Evolutionary conservation across 2,797 vertebrate species (phyloP), one percentile per base, ranked within the genome.

Genomic region (Alouatta caraya): DNA sequence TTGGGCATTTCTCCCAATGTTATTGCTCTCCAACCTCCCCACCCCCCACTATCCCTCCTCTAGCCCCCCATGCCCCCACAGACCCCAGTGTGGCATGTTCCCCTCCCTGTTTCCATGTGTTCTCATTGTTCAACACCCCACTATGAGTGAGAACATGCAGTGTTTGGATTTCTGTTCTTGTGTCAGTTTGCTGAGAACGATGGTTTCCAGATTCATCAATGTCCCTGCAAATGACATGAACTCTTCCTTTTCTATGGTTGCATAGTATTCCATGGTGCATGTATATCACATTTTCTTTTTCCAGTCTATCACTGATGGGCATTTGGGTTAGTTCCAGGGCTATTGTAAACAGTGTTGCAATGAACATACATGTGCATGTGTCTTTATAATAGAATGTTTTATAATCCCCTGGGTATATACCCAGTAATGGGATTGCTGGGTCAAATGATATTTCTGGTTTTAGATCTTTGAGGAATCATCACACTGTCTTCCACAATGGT

Each of bases 351-450:
- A 30, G 59, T 61, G 59, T 28, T 61, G 30, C 30, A 64, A 8
- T 64, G 7, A 64, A 19, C 61, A n/a, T 4, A 67, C 0, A 0
- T 19, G 3, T 67, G 15, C 33, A n/a, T 67, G 15, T 67, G 33
- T 67, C 33, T 67, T 67, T n/a, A n/a, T n/a, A 67, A 67, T 33
- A 67, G 33, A 67, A n/a, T 67, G 17, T n/a, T 67, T 67, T n/a
- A 8, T 67, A 2, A n/a, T 67, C 15, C 61, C n/a, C 33, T 67
- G 61, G 61, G 61, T 64, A n/a, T 17, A 64, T 17, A 64, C 61
- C 30, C 61, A n/a, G 61, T 67, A 67, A 67, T n/a, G 33, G 17
- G 61, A 67, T 67, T 19, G 61, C 15, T n/a, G 15, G 7, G 8
- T 67, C 33, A 67, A 67, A 19, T 67, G 7, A 15, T 67, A 19